Base-by-base conservation (phyloP, 2,797 vertebrate genomes). In the Toxotes lorentzi region DNA sequence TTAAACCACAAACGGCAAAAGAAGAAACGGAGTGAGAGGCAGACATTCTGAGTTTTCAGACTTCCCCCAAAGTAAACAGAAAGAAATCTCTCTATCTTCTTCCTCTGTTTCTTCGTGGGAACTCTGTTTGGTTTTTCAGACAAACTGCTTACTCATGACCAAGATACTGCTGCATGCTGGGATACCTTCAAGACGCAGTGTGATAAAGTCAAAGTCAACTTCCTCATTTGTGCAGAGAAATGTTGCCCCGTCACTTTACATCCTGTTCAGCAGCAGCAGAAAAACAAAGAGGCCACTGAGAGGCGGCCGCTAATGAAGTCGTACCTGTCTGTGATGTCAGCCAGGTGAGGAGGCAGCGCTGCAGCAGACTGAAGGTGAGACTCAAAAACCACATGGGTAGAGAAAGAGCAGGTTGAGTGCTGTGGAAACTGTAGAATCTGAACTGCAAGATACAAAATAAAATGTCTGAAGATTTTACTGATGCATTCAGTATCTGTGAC, bases 61-160 rank as follows among this genome's bases (percentile, higher is more conserved):
- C 56, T 70, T 73, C 62, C 45, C n/a, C 66, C 69, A 69, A 43
- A 72, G 58, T 14, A 61, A 81, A 57, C 2, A 41, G 7, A 50
- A 62, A 57, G 57, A 82, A 9, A 19, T 47, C 7, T 23, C 21
- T 66, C 21, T 70, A 56, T 34, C 43, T 71, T 35, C 70, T 78
- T 57, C 51, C 45, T 50, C n/a, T 12, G 4, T 40, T 32, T 82
- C 53, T 70, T 70, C 58, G 4, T 86, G 80, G 56, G 78, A 88
- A 88, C 70, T 34, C 41, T 0, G 4, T 76, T 73, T 63, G 76
- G 60, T 84, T 79, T 82, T 58, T 65, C 48, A 53, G 43, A 50
- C 13, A 12, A 70, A 50, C 64, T 81, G 88, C 87, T 87, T n/a
- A 84, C 65, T 91, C 90, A 89, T 35, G 64, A 30, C 61, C n/a